Conservation (phyloP, 2,113 vertebrate species). For the Gobio gobio region DNA sequence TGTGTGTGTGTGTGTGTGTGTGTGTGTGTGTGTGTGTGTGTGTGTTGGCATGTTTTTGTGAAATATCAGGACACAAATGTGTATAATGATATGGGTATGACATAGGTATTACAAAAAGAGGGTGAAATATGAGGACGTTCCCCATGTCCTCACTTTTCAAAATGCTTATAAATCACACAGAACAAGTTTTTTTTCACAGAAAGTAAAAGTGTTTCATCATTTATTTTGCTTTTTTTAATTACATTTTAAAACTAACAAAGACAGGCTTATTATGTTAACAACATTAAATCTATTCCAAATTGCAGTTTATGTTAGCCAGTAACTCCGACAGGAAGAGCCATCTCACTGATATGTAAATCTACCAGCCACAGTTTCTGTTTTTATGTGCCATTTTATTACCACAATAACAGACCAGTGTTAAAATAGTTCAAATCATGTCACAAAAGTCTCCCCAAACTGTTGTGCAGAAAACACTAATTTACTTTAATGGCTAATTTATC, state of each 20-base stretch:
- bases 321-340: neutral
- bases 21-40: too few relatives aligned
- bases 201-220: too few relatives aligned
- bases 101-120: too few relatives aligned
- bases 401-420: neutral
- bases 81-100: too few relatives aligned
- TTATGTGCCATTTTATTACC: neutral
- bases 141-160: too few relatives aligned
- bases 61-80: too few relatives aligned
- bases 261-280: neutral
- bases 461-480: neutral
- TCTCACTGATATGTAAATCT: neutral
- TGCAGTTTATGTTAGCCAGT: neutral
- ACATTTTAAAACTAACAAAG: too few relatives aligned
- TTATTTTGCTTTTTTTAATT: neutral
- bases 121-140: too few relatives aligned
- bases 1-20: too few relatives aligned
- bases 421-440: neutral
- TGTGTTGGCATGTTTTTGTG: too few relatives aligned
- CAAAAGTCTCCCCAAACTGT: neutral
- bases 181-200: too few relatives aligned
- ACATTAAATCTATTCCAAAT: neutral
- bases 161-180: too few relatives aligned
- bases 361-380: neutral
- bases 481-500: constrained; percentile 4